These are phyloP conservation scores for Boloria selene DNA, from an alignment of 2,888 invertebrate genomes.

Conservation along the genomic window DNA sequence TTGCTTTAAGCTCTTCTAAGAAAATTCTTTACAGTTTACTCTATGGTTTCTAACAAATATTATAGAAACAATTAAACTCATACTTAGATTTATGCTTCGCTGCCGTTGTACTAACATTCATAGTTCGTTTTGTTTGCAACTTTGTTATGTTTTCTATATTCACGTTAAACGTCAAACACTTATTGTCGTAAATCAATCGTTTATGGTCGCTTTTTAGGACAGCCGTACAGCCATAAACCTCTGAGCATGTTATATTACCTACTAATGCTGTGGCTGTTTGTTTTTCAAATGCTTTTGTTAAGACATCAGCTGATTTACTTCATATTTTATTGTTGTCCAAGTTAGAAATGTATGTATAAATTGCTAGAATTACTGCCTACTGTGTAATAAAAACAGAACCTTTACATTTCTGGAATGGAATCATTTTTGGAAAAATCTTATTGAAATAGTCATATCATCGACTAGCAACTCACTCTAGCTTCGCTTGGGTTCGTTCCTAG, in stretches of 20 bases:
- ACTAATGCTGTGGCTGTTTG: slow-evolving; percentile 25
- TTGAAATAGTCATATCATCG: not conserved
- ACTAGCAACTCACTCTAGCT: too few species aligned
- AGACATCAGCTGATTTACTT: not conserved
- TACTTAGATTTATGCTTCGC: too few species aligned
- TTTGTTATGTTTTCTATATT: slow-evolving; percentile 34
- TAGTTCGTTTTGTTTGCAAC: slow-evolving; percentile 20
- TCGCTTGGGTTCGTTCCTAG: too few species aligned
- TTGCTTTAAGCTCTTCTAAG: too few species aligned
- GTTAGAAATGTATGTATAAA: not conserved
- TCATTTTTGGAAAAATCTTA: too few species aligned
- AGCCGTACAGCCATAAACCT: slow-evolving; percentile 28
- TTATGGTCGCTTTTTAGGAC: slow-evolving; percentile 38
- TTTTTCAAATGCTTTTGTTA: slow-evolving; percentile 18
- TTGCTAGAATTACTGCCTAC: not conserved
- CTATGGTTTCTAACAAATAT: too few species aligned
- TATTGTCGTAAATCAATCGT: slow-evolving; percentile 40
- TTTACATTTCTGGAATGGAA: too few species aligned
- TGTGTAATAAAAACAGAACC: too few species aligned
- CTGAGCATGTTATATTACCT: slow-evolving; percentile 30
- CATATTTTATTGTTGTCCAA: not conserved
- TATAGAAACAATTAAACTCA: too few species aligned
- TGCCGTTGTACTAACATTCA: slow-evolving; percentile 1
- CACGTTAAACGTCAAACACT: slow-evolving; percentile 25
- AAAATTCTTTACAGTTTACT: too few species aligned